Evolutionary conservation across 1,140 invertebrate species (phyloP), one percentile per base, ranked within the genome.

Genomic region (Hestina assimilis): DNA sequence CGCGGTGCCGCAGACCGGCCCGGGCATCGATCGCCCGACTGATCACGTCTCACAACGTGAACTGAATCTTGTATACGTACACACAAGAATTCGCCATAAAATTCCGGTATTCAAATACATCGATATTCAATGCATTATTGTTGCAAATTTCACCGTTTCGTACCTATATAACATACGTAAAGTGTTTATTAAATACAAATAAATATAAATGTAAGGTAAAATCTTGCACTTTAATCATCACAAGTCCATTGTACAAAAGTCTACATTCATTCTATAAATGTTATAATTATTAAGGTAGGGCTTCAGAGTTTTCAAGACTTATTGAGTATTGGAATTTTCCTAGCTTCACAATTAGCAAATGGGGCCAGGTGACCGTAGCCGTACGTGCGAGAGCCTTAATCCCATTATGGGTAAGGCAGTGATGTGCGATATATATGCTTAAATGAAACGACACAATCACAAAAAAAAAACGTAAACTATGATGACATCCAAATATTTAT

Each of bases 21-120:
- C 17, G 41, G 20, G 29, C 43, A 56, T 56, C 54, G 54, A 56
- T 56, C 54, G 54, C 8, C 29, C 24, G 24, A 52, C 50, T 38
- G 23, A n/a, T 17, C 47, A 35, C 21, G 31, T 35, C 8, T 24
- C 5, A n/a, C 17, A 8, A 56, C 54, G 54, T 56, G 54, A 11
- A 15, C 33, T 17, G 54, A 56, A 56, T 56, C 24, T 33, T 6
- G 19, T 31, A 47, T 20, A 33, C 15, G 43, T 38, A 38, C 33
- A 19, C 33, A 38, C 47, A 35, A 24, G 20, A 50, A 38, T 14
- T 24, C 31, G 20, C 33, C 23, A 19, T 40, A 26, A 28, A 40
- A 26, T 40, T 38, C 8, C 15, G 20, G 33, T 21, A 28, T 40
- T 19, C 15, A 14, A 51, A 19, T 11, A 40, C 33, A 38, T 38